Evolutionary conservation across 92 coral and sea anemone genomes (phyloP), one percentile per base, ranked within the genome.

Genomic region (Porites divaricata): DNA sequence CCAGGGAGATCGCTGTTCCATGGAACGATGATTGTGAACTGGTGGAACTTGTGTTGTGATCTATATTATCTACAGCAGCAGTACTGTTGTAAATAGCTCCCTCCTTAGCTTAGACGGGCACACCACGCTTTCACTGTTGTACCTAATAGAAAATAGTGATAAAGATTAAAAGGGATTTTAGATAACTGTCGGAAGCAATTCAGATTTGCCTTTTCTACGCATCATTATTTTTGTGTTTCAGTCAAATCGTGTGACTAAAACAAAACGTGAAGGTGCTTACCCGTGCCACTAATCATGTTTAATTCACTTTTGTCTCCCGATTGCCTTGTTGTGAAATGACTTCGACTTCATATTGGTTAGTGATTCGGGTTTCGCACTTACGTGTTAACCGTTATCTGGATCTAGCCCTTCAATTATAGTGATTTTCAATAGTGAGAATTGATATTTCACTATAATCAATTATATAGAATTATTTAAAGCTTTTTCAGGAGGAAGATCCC

Each of bases 21-120:
- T 92, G 93, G 74, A 83, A 92, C 15, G 93, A 74, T 70, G 85
- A 86, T 17, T 86, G 74, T 22, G 93, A 51, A 73, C 77, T 92
- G 16, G 95, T 92, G 58, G 93, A 83, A 76, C 95, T 89, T 25
- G 93, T 90, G 56, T 89, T 92, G 89, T 92, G 93, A 76, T 89
- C 91, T 35, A 89, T n/a, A 71, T 92, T 89, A 63, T 93, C 93
- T n/a, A 72, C 76, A 72, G 90, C 90, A 12, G 87, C 96, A 57
- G 96, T n/a, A n/a, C n/a, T n/a, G n/a, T 92, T 25, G 91, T 87
- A 67, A 93, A 89, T 62, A 92, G 69, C 62, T 76, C 85, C n/a
- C 85, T 72, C 62, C 75, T 80, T n/a, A 92, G 86, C 49, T 83
- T 83, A 63, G 90, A 24, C 2, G 92, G 96, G 74, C 96, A 89